A percentile compares a stretch with the other conserved stretches of the same genome.
phyloP scores from a whole-genome alignment of 2,797 vertebrate genomes.

The Chaetodon trifasciatus region DNA sequence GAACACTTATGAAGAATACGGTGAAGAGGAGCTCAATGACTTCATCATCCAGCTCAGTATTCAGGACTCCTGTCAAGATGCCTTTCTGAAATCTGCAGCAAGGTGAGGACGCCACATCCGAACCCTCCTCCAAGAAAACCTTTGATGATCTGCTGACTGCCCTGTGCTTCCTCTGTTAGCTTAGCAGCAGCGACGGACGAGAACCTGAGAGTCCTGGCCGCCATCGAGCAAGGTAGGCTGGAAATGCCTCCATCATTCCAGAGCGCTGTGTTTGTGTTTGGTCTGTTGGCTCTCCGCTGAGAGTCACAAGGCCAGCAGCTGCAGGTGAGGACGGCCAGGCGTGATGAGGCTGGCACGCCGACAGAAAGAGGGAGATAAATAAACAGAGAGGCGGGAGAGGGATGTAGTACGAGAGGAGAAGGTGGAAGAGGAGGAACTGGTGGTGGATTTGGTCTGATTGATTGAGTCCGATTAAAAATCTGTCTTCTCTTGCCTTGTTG shows the following conservation, averaged over 20 bases:
- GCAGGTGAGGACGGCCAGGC: slow-evolving; percentile 25
- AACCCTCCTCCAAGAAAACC: background rate
- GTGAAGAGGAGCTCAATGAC: slow-evolving; percentile 84
- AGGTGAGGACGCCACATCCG: slow-evolving; percentile 77
- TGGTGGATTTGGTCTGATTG: background rate
- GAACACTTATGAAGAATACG: slow-evolving; percentile 79
- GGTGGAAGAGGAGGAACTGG: background rate
- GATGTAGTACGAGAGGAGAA: background rate
- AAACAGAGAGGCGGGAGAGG: slow-evolving; percentile 4
- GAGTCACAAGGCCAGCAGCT: slow-evolving; percentile 42
- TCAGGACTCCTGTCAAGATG: slow-evolving; percentile 84
- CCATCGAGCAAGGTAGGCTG: slow-evolving; percentile 86
- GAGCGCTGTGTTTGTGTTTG: background rate
- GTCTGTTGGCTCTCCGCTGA: slow-evolving; percentile 2
- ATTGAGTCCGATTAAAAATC: background rate
- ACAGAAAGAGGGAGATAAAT: slow-evolving; percentile 18
- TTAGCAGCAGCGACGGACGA: slow-evolving; percentile 83
- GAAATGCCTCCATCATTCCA: slow-evolving; percentile 14
- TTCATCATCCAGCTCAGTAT: slow-evolving; percentile 86
- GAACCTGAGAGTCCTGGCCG: slow-evolving; percentile 86
- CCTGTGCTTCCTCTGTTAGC: slow-evolving; percentile 66
- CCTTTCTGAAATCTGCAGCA: slow-evolving; percentile 72
- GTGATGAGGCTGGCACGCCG: slow-evolving; percentile 21
- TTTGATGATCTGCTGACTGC: background rate
- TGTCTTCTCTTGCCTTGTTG: background rate